Evolutionary conservation across 2,113 vertebrate species (phyloP), one percentile per base, ranked within the genome.

Genomic region (Gavialis gangeticus): DNA sequence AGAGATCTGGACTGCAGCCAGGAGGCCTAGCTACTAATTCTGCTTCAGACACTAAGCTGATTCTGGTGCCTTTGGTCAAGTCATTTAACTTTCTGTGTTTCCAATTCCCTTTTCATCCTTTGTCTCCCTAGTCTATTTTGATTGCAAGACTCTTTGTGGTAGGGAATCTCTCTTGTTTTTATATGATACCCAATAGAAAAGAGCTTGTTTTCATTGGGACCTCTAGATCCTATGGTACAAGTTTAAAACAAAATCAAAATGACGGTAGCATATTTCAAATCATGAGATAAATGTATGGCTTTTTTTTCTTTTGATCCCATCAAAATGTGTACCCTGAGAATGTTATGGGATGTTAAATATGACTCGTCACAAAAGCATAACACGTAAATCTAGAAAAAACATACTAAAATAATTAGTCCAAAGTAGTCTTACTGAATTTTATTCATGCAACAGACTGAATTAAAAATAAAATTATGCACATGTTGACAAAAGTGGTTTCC

Each of bases 11-110:
- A 81, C 82, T 66, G 64, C 62, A 87, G 75, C 9, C 28, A 83
- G 85, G 78, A 67, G 63, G 92, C 63, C 58, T 79, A 90, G 87
- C 93, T 46, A 85, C 85, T 79, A 84, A 28, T 86, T 91, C 75
- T 84, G 60, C 75, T 71, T 54, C 75, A 37, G 58, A 79, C 77
- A 62, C 77, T 62, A 30, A 62, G 57, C 58, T 80, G 79, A 5
- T 71, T 5, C 62, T 75, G 12, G 69, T 90, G 91, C 87, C 90
- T 91, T 95, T 88, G 30, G 85, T 83, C 0, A 0, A 88, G 75
- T 66, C 30, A 75, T 25, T 60, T 71, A 19, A 71, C 30, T 92
- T 79, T 60, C 86, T 82, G 30, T 80, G 76, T 69, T 10, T 89
- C 67, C 28, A 0, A 25, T 77, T 77, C 60, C 17, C 17, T 13